phyloP scores from a whole-genome alignment of 2,888 invertebrate genomes.

The Dicroscelio sp. region DNA sequence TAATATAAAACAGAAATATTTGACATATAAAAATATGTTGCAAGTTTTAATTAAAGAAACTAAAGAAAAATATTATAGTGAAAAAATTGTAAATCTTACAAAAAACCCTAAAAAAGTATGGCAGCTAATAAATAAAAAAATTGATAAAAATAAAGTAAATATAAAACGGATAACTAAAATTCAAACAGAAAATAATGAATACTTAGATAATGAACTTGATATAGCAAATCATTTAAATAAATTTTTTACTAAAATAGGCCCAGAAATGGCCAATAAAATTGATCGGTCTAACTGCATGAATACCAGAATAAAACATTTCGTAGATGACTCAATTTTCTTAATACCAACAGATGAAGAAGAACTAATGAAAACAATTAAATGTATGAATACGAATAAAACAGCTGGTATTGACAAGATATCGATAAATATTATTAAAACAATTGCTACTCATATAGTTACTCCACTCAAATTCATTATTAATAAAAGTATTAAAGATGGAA shows the following conservation, averaged over 20 bases:
- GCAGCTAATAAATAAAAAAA: background rate
- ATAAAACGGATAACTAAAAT: background rate
- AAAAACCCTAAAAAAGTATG: background rate
- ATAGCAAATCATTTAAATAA: slow-evolving; percentile 27
- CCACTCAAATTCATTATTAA: slow-evolving; percentile 24
- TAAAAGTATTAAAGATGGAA: slow-evolving; percentile 9
- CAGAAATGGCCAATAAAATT: background rate
- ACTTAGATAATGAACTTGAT: background rate
- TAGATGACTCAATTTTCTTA: background rate
- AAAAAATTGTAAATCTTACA: background rate
- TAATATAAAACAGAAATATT: slow-evolving; percentile 1
- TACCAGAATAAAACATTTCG: too few relatives aligned
- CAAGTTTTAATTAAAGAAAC: background rate
- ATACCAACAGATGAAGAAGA: slow-evolving; percentile 11
- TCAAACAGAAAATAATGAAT: background rate
- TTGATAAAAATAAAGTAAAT: slow-evolving; percentile 15
- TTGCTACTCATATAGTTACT: background rate
- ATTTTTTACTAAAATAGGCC: slow-evolving; percentile 9
- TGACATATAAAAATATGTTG: background rate
- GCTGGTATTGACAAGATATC: slow-evolving; percentile 38
- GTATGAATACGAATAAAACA: slow-evolving; percentile 33
- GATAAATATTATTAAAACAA: slow-evolving; percentile 19
- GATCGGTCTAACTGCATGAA: too few relatives aligned
- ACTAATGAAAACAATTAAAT: slow-evolving; percentile 8
- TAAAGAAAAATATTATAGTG: background rate